Evolutionary conservation across 2,113 vertebrate genomes (phyloP), one percentile per base, ranked within the genome.

Genomic region (Plectropomus leopardus): DNA sequence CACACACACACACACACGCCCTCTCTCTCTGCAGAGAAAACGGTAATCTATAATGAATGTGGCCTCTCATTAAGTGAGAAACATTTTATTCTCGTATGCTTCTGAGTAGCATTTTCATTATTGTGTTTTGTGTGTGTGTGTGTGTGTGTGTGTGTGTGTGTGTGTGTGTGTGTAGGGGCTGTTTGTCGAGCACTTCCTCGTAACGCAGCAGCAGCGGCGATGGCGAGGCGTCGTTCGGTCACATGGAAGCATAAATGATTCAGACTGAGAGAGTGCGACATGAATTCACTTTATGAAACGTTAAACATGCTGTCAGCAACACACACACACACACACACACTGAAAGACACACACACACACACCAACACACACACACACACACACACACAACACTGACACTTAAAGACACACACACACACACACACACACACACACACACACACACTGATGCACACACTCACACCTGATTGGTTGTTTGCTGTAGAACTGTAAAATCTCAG

Each of bases 31-130:
- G 21, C n/a, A 57, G 48, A 45, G 42, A 26, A 54, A 68, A 81
- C 53, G 59, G 28, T 66, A 50, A 74, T 85, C 63, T 53, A 84
- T 85, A 80, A 87, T 89, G 50, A 85, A 85, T 74, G 75, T 69
- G 53, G 36, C 23, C 44, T 54, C 59, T 81, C 54, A 53, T 82
- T 71, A 75, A 50, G 16, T 8, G 30, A 61, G 34, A 75, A 26
- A 66, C 44, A 17, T 63, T 64, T 69, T 63, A 60, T 30, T 72
- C 45, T 48, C 28, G 44, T 42, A 72, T 48, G 30, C 19, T 48
- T 51, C 36, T 21, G 45, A 75, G 32, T 17, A 67, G 74, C n/a
- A 10, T n/a, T n/a, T 32, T 10, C 15, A 16, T 50, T 40, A 40
- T 10, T 40, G 23, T 23, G 13, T 34, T 23, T n/a, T 47, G 16